Evolutionary conservation across 2,797 vertebrate genomes (phyloP).

Genomic region (Pristis pectinata): DNA sequence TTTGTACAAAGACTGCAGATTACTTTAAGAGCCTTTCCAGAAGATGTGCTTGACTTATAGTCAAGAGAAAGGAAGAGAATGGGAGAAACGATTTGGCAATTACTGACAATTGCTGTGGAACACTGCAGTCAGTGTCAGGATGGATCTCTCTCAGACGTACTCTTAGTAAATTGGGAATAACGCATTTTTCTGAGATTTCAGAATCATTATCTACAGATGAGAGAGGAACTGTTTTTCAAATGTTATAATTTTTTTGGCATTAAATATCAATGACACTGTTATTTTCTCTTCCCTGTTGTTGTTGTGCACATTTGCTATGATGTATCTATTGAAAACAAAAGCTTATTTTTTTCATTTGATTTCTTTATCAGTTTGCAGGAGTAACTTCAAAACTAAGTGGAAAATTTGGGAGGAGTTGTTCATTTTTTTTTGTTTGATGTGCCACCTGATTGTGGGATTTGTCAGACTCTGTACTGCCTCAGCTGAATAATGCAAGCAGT

Average conservation of each 20-base stretch:
- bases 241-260: neutral
- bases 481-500: neutral
- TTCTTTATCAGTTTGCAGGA: neutral
- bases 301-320: neutral
- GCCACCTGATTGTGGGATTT: neutral
- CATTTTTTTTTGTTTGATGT: neutral
- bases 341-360: neutral
- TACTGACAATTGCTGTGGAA: neutral
- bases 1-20: neutral
- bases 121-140: neutral
- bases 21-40: constrained; percentile 17
- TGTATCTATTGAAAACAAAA: neutral
- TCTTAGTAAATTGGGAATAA: constrained; percentile 14
- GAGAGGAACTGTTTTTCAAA: neutral
- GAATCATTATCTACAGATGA: neutral
- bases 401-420: neutral
- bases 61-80: neutral
- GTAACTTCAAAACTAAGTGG: neutral
- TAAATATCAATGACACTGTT: neutral
- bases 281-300: neutral
- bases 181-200: neutral
- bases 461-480: too few species aligned
- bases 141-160: neutral
- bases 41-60: neutral
- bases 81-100: constrained; percentile 2